Evolutionary conservation across 2,113 vertebrate genomes (phyloP), one percentile per base, ranked within the genome.

Genomic region (Typhlomys cinereus): DNA sequence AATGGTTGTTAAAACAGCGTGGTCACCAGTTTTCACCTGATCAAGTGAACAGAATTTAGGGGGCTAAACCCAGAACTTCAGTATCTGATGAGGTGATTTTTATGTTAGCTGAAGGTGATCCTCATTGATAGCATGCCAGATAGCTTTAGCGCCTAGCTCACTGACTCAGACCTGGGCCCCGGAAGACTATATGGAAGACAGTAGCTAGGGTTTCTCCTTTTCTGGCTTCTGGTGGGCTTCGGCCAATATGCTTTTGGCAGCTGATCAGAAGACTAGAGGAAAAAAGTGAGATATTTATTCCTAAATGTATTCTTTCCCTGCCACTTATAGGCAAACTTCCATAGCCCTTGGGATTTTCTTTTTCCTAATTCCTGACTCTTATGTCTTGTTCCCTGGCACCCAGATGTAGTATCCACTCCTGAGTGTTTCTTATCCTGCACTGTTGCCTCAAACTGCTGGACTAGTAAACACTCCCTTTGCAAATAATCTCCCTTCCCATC

Each of bases 181-280:
- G 15, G 4, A 34, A 74, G 39, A 7, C 62, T 57, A 50, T 12
- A 48, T 44, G 13, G 34, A 46, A 50, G 2, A 50, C 10, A 78
- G 44, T 62, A 85, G 7, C 34, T 23, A 80, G 4, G 3, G 39
- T 67, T 15, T 76, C 44, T 25, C 39, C 20, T 14, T 90, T 18
- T 67, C 62, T 92, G 48, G 18, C 9, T 92, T 92, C 66, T 48
- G 31, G 11, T 66, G 92, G n/a, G 25, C 21, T 85, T 46, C 86
- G 66, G 18, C 34, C 39, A 48, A 0, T 36, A 27, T 29, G 12
- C 11, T 54, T 48, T 48, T 10, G 69, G 41, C 20, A 69, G 39
- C 15, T 85, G 48, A 69, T 36, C 15, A 18, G 41, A 78, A 48
- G 39, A 76, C 92, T 46, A 44, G 11, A 66, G 36, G 59, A 34